Conservation (phyloP, 92 coral and sea anemone species). For the Blastomussa wellsi region DNA sequence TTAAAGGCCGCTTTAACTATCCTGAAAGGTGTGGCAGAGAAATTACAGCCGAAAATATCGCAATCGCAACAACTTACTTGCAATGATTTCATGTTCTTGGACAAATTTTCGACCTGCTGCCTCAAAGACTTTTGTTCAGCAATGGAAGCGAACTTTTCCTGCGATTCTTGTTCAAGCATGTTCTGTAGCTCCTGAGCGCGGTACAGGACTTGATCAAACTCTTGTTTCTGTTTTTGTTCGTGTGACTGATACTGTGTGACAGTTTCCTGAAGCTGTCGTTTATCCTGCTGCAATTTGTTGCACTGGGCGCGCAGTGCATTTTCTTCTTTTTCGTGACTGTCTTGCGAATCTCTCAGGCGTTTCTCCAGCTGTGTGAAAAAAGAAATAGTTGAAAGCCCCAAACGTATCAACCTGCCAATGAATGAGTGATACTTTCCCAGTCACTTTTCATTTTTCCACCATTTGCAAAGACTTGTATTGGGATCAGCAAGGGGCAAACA, state of each 20-base stretch:
- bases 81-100: slow-evolving; percentile 86
- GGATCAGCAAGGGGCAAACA: no score
- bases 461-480: no score
- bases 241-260: slow-evolving; percentile 79
- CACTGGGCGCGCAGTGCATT: slow-evolving; percentile 66
- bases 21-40: no score
- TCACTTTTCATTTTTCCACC: no score
- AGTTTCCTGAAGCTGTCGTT: slow-evolving; percentile 84
- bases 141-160: slow-evolving; percentile 89
- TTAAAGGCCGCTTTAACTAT: no score
- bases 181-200: slow-evolving; percentile 67
- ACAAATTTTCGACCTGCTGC: slow-evolving; percentile 83
- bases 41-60: no score
- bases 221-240: slow-evolving; percentile 86
- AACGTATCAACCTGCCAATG: no score
- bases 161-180: slow-evolving; percentile 86
- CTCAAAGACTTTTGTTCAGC: slow-evolving; percentile 85
- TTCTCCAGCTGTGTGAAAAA: slow-evolving; percentile 57
- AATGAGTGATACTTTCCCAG: no score
- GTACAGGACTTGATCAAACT: slow-evolving; percentile 81
- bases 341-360: slow-evolving; percentile 55
- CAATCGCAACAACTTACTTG: slow-evolving; percentile 79
- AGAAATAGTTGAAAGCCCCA: no score
- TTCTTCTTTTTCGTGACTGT: slow-evolving; percentile 67
- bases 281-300: slow-evolving; percentile 75